phyloP scores from a whole-genome alignment of 2,797 vertebrate species.

The Sebastolobus alascanus region DNA sequence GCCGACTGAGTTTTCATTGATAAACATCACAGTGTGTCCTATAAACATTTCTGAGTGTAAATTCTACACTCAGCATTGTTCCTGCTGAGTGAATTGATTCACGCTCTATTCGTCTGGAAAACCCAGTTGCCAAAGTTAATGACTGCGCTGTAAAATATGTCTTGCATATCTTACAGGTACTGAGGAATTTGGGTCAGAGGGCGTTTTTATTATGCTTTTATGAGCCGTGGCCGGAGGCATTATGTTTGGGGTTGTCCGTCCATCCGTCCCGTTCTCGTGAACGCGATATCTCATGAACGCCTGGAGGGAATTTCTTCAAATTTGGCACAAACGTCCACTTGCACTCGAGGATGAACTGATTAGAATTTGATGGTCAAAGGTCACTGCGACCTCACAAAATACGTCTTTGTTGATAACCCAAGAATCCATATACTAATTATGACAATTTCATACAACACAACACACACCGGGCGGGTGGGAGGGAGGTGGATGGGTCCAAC shows the following conservation, averaged over 20 bases:
- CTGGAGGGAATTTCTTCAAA: background rate
- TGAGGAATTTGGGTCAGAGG: background rate
- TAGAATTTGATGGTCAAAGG: background rate
- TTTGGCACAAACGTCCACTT: background rate
- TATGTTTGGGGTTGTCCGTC: background rate
- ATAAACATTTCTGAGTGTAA: conserved; percentile 23
- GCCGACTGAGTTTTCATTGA: conserved; percentile 26
- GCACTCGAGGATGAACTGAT: background rate
- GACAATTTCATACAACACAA: background rate
- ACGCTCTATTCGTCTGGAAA: conserved; percentile 30
- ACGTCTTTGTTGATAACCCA: background rate
- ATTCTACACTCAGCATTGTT: conserved; percentile 14
- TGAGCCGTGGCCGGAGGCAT: background rate
- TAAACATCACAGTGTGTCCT: conserved; percentile 22
- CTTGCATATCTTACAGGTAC: background rate
- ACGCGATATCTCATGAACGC: background rate
- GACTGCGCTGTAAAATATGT: background rate
- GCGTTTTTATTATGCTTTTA: background rate
- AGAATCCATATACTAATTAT: background rate
- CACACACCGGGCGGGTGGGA: too few relatives aligned
- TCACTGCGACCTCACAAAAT: background rate
- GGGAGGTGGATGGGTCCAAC: too few relatives aligned
- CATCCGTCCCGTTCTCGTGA: background rate
- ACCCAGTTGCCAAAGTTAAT: conserved; percentile 30
- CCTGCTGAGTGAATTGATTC: conserved; percentile 41